Conservation (phyloP, 2,113 vertebrate species). For the Nicator chloris region DNA sequence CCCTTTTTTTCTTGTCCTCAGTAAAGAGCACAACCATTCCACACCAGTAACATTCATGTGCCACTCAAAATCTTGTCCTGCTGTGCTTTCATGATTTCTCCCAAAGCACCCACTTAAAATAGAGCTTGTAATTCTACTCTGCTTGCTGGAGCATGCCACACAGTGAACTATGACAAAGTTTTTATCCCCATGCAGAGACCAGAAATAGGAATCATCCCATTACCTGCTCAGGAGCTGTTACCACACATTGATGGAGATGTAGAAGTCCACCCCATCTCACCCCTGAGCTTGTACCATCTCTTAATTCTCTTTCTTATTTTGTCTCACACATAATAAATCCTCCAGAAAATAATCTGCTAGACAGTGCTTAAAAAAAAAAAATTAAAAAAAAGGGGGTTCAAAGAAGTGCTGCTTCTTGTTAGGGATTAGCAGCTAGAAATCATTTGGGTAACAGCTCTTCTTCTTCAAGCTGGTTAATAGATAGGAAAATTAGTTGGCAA, state of each 20-base stretch:
- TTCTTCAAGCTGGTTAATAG: slow-evolving; percentile 81
- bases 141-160: slow-evolving; percentile 1
- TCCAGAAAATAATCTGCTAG: neutral
- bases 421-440: slow-evolving; percentile 79
- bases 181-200: neutral
- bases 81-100: slow-evolving; percentile 13
- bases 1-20: neutral
- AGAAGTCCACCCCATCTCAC: neutral
- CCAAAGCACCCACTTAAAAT: neutral
- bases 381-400: neutral
- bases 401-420: neutral
- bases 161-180: neutral
- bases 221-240: neutral
- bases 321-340: neutral
- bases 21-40: neutral
- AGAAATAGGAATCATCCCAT: neutral
- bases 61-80: neutral
- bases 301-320: neutral
- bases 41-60: neutral
- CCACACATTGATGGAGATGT: neutral
- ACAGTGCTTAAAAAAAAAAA: neutral
- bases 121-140: neutral
- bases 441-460: slow-evolving; percentile 72
- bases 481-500: slow-evolving; percentile 87
- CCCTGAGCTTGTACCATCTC: neutral